A percentile compares a stretch with the other conserved stretches of the same genome.
phyloP scores from a whole-genome alignment of 2,797 vertebrate species.

The Muscicapa comitata region DNA sequence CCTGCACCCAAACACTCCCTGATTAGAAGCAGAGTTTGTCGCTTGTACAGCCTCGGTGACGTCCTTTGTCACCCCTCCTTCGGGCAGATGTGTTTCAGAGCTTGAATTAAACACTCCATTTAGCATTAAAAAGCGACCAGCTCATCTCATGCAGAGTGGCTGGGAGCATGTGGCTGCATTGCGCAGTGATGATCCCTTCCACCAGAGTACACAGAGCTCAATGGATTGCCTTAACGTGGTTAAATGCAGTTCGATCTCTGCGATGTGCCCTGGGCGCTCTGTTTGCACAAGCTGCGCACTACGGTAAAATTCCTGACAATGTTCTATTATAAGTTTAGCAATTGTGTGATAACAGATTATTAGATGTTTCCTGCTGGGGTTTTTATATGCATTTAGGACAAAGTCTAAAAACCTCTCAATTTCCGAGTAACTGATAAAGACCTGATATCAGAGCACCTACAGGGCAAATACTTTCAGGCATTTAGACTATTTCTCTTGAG shows the following conservation, averaged over 20 bases:
- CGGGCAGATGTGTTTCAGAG: not conserved
- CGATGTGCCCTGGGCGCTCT: not conserved
- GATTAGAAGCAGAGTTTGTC: not conserved
- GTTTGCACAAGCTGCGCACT: not conserved
- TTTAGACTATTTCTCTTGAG: not conserved
- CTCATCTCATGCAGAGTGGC: not conserved
- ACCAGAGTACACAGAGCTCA: not conserved
- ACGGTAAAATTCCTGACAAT: not conserved
- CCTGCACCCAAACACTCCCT: not conserved
- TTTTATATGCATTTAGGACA: not conserved
- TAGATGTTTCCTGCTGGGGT: not conserved
- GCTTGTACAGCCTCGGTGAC: not conserved
- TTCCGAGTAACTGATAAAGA: not conserved
- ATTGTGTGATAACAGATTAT: not conserved
- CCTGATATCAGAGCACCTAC: not conserved
- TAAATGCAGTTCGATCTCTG: constrained; percentile 56
- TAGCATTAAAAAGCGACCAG: not conserved
- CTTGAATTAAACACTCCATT: not conserved
- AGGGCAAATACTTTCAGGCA: not conserved
- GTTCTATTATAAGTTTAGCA: not conserved
- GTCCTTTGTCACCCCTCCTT: not conserved
- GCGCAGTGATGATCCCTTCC: not conserved
- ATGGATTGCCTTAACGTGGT: constrained; percentile 37
- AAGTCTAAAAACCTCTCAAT: not conserved
- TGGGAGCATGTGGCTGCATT: accelerated